phyloP scores from a whole-genome alignment of 2,113 vertebrate genomes.

The Labrus mixtus region DNA sequence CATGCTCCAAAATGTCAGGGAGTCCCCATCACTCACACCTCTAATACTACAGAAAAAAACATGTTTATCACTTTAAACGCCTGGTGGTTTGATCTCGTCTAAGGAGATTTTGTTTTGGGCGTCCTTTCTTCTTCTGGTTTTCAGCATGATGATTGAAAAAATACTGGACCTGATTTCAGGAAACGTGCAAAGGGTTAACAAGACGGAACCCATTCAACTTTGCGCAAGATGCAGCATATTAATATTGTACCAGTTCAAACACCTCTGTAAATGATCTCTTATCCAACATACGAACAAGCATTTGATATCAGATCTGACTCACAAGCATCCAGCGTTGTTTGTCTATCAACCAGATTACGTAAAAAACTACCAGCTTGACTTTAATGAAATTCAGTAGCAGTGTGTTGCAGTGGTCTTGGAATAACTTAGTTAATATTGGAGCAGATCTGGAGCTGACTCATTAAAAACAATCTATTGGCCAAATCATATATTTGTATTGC shows the following conservation, averaged over 20 bases:
- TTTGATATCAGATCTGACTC: too few species aligned
- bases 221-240: too few species aligned
- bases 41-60: neutral
- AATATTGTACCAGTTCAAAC: too few species aligned
- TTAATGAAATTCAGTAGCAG: neutral
- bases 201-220: too few species aligned
- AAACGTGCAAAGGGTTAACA: neutral
- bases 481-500: too few species aligned
- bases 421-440: neutral
- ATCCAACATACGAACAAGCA: too few species aligned
- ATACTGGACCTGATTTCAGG: neutral
- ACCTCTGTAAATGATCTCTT: neutral
- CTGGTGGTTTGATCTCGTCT: neutral
- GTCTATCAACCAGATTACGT: neutral
- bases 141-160: neutral
- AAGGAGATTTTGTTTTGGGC: too few species aligned
- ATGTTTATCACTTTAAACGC: neutral
- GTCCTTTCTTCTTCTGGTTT: neutral
- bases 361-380: neutral
- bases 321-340: too few species aligned
- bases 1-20: conserved; percentile 25
- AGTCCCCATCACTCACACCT: neutral
- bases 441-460: neutral
- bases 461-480: neutral
- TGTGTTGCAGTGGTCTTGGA: neutral